Evolutionary conservation across 2,113 vertebrate genomes (phyloP).

Genomic region (Spea multiplicata): DNA sequence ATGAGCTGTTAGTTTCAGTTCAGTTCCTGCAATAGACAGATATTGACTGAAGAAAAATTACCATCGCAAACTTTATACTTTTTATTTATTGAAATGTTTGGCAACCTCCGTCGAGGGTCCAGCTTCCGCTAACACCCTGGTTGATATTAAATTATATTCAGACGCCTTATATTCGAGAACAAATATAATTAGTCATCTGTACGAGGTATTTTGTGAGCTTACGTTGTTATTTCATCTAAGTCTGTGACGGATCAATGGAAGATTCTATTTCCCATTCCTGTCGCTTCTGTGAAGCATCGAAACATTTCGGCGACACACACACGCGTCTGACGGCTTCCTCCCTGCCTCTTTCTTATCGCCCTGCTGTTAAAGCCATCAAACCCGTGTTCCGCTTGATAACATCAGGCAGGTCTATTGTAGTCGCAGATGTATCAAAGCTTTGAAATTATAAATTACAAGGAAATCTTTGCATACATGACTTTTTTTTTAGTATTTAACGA

Average conservation of each 20-base stretch:
- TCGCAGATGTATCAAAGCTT: constrained; percentile 2
- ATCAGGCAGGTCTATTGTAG: constrained; percentile 2
- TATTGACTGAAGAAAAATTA: constrained; percentile 45
- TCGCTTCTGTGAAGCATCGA: constrained; percentile 19
- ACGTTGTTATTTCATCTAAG: not conserved
- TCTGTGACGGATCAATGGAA: not conserved
- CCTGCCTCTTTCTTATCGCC: constrained; percentile 13
- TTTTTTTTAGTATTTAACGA: not conserved
- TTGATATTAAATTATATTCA: not conserved
- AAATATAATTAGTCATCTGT: constrained; percentile 4
- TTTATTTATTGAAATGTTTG: constrained; percentile 27
- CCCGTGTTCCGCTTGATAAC: constrained; percentile 10
- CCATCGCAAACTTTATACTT: constrained; percentile 14
- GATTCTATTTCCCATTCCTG: constrained; percentile 15
- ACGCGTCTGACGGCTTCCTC: constrained; percentile 8
- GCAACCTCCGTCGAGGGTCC: not conserved
- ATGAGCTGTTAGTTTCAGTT: constrained; percentile 49
- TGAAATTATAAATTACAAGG: not conserved
- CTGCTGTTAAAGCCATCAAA: constrained; percentile 4
- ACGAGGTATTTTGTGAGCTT: not conserved
- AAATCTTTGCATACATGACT: not conserved
- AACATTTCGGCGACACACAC: not conserved
- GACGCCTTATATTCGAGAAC: not conserved
- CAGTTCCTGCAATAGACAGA: constrained; percentile 44
- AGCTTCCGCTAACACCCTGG: not conserved